Evolutionary conservation across 2,888 invertebrate species (phyloP).

Genomic region (Melieria picta): DNA sequence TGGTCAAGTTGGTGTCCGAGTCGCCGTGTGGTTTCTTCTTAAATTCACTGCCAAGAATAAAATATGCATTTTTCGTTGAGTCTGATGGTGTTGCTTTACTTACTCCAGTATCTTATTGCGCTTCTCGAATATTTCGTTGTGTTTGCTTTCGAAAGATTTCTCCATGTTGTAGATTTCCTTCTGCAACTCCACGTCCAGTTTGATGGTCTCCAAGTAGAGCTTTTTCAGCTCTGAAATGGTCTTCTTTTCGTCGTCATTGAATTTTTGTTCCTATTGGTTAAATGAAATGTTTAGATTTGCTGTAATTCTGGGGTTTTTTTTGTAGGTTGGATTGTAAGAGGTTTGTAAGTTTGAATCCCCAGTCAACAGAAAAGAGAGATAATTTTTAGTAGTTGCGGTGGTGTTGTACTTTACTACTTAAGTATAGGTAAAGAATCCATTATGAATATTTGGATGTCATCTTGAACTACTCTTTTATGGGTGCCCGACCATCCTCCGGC

Average conservation of each 20-base stretch:
- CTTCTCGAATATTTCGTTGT: constrained; percentile 77
- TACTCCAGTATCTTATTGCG: constrained; percentile 61
- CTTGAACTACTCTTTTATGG: too few species aligned
- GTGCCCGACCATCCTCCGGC: too few species aligned
- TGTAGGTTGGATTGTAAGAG: too few species aligned
- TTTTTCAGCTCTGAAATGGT: constrained; percentile 75
- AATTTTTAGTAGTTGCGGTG: too few species aligned
- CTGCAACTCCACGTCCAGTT: constrained; percentile 93
- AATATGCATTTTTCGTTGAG: not conserved
- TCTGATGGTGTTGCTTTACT: constrained; percentile 20
- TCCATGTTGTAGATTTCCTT: constrained; percentile 93
- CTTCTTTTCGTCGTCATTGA: constrained; percentile 77
- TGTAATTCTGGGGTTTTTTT: too few species aligned
- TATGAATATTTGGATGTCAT: too few species aligned
- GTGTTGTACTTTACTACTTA: too few species aligned
- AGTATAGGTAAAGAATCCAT: too few species aligned
- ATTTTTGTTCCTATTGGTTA: constrained; percentile 43
- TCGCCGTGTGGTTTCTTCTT: constrained; percentile 50
- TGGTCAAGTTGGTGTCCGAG: constrained; percentile 72
- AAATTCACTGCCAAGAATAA: constrained; percentile 45
- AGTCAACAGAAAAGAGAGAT: too few species aligned
- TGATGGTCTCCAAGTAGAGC: constrained; percentile 83
- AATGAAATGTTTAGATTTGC: not conserved
- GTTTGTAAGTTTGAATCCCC: too few species aligned
- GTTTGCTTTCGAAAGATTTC: constrained; percentile 79